Conservation (phyloP, 2,797 vertebrate genomes). For the Sebastes reedi region DNA sequence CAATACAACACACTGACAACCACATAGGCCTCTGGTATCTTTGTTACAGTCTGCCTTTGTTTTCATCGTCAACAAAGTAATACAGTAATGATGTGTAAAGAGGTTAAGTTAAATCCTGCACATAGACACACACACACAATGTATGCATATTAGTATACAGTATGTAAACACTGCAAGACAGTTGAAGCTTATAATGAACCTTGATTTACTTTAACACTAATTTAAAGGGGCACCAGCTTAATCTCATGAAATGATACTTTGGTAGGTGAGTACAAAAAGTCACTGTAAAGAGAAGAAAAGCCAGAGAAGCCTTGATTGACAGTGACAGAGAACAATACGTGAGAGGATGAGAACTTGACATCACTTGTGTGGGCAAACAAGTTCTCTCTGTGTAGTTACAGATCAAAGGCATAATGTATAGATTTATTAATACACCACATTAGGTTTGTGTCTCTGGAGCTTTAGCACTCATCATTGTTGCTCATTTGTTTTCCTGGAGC, state of each 20-base stretch:
- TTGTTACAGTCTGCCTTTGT: not conserved
- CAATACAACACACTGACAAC: not conserved
- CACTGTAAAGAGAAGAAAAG: not conserved
- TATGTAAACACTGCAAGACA: not conserved
- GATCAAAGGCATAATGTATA: conserved; percentile 35
- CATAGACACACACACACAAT: not conserved
- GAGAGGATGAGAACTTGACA: conserved; percentile 10
- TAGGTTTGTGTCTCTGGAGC: conserved; percentile 10
- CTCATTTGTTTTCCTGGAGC: conserved; percentile 24
- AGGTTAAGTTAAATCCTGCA: not conserved
- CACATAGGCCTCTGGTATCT: not conserved
- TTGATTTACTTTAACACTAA: not conserved
- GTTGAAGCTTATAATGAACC: not conserved
- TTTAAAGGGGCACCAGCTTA: not conserved
- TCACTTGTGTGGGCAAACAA: not conserved
- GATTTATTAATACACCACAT: conserved; percentile 22
- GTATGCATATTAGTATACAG: not conserved
- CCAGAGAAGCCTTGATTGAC: conserved; percentile 15
- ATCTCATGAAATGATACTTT: not conserved
- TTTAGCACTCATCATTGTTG: not conserved
- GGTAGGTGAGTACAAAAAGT: not conserved
- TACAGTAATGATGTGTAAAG: not conserved
- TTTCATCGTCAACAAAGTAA: not conserved
- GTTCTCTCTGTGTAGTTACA: conserved; percentile 8
- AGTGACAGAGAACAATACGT: not conserved